Percentiles rank a stretch among this genome's conserved stretches.
Conservation (phyloP, 2,113 vertebrate species). For the Grammomys dolichurus region DNA sequence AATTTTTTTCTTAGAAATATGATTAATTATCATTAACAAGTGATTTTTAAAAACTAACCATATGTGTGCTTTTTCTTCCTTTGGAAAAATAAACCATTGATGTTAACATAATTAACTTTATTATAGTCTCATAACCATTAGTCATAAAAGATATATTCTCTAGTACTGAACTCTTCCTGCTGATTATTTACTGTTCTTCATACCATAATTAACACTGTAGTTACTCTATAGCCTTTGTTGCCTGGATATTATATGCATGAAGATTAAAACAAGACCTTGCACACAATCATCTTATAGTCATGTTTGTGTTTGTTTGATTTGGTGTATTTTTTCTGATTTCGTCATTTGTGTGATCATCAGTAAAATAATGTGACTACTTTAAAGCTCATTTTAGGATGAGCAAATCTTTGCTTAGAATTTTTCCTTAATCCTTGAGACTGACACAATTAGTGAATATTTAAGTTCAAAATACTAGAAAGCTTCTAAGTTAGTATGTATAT, state of each 20-base stretch:
- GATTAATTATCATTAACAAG: not conserved
- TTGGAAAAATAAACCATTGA: not conserved
- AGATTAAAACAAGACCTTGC: not conserved
- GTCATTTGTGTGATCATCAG: not conserved
- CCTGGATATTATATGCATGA: not conserved
- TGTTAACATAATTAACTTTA: not conserved
- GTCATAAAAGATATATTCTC: not conserved
- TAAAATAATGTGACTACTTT: not conserved
- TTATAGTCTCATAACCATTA: not conserved
- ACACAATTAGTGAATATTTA: conserved; percentile 1
- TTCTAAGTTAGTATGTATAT: not conserved
- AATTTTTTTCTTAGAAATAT: not conserved
- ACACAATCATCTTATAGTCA: not conserved
- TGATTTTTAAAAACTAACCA: not conserved
- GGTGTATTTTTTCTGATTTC: not conserved
- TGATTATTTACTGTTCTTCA: not conserved
- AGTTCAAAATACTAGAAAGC: not conserved
- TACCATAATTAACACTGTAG: not conserved
- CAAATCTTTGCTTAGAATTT: not conserved
- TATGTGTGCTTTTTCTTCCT: not conserved
- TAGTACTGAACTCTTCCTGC: not conserved
- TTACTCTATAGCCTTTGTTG: not conserved
- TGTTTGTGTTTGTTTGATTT: not conserved
- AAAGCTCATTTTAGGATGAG: not conserved
- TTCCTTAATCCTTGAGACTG: not conserved